Evolutionary conservation across 2,113 vertebrate species (phyloP), one percentile per base, ranked within the genome.

Genomic region (Danionella cerebrum): DNA sequence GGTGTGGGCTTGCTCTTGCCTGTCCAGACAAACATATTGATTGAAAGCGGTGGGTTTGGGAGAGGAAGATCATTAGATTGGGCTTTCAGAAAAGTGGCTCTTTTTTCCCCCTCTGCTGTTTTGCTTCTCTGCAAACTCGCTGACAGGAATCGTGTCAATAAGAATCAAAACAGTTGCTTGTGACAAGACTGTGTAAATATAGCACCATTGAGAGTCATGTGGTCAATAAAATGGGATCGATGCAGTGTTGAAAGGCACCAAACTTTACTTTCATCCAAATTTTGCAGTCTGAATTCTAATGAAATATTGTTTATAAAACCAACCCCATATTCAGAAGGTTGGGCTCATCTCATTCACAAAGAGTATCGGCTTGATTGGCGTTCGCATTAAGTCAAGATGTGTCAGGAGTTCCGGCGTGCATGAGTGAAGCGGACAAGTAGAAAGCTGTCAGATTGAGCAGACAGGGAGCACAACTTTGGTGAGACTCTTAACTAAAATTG

Each of bases 11-110:
- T 21, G 41, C 55, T 64, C 55, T 71, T 38, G 29, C 45, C 58
- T 13, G 22, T 52, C 45, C 52, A 76, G 59, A 72, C 52, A 76
- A 76, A 69, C 47, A 48, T 68, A 72, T 72, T n/a, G 74, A 76
- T 69, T 35, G 14, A 27, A 31, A 59, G 53, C 27, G 11, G 47
- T 71, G 47, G 69, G 58, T 75, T 70, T 75, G 73, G 29, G 16
- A 65, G 52, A 16, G 63, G 68, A 67, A 59, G 59, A 72, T 65
- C 60, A 69, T 72, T 76, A 72, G 39, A 65, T 57, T 50, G 35
- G 60, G 31, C 62, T 72, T 67, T 69, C 45, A 50, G 11, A 53
- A 48, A 39, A 69, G 53, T 35, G 55, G 47, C 44, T 31, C 62
- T 74, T 47, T 35, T 44, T 4, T 22, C n/a, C 31, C 45, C 25